Percentiles rank a stretch among this genome's conserved stretches.
Conservation (phyloP, 2,797 vertebrate species). For the Tarsius wallacei region DNA sequence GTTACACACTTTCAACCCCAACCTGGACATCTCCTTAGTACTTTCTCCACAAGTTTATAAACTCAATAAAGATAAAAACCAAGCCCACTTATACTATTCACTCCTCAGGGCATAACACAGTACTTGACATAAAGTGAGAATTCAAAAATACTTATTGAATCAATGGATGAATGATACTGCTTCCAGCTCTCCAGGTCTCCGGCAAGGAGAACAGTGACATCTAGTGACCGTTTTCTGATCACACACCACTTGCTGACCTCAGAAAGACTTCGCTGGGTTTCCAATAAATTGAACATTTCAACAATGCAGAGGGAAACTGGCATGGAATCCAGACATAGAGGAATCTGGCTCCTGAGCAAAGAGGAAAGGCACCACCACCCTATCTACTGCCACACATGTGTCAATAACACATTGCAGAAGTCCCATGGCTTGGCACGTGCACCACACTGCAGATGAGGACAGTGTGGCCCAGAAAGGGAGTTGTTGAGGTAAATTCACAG, state of each 20-base stretch:
- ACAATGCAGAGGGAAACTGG: neutral
- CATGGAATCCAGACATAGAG: neutral
- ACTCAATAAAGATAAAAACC: neutral
- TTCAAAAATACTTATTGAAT: neutral
- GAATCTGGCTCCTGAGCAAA: neutral
- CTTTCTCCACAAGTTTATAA: neutral
- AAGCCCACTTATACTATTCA: neutral
- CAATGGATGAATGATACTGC: neutral
- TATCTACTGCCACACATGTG: too few relatives aligned
- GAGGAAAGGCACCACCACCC: neutral
- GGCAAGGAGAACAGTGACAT: constrained; percentile 89
- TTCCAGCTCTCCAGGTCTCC: neutral
- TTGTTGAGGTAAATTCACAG: neutral
- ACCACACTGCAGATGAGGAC: neutral
- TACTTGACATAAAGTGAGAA: neutral
- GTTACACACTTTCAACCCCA: neutral
- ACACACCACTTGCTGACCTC: neutral
- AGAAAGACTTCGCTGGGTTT: constrained; percentile 1
- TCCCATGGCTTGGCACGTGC: neutral
- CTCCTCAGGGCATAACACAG: neutral
- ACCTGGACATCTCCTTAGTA: neutral
- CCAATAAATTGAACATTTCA: neutral
- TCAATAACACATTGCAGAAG: neutral
- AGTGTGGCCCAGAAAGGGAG: neutral
- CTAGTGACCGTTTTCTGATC: constrained; percentile 83